Base-by-base conservation (phyloP, 1,140 invertebrate genomes). In the Pseudobourletiella spinata region DNA sequence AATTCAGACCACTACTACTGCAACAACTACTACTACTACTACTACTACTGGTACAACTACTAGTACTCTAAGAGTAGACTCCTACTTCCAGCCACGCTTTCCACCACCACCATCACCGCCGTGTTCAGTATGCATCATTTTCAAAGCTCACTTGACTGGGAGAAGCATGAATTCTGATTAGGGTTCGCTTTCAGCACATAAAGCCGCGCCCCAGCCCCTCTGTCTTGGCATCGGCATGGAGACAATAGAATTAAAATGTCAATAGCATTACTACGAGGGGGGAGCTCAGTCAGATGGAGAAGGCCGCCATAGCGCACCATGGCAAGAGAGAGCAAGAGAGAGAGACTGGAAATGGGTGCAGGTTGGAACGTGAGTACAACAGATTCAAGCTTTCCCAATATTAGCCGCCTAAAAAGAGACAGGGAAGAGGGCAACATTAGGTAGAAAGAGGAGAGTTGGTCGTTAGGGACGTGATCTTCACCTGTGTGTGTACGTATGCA, bases 161-260 rank as follows among this genome's bases (percentile, higher is more conserved):
- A n/a, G n/a, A n/a, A 48, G 22, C 44, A 48, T 48, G 44, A 48
- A 48, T 48, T 48, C 44, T 48, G 14, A 48, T 48, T 48, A 48
- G 44, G 14, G 6, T 48, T 48, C 20, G 18, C 44, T 48, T 48
- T 6, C 44, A 6, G 6, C 18, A 18, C 20, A 48, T 15, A 11
- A 8, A 22, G 6, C 6, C 6, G 18, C 20, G 6, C 6, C 4
- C 14, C 6, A 6, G 6, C 11, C 11, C 44, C 18, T 15, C 20
- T 11, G 22, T 8, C 44, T 4, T 6, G 14, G 6, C 44, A 48
- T 11, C 11, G 44, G 20, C 6, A 48, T 6, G 44, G 44, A 48
- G 44, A 48, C 44, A 48, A 48, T 48, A 22, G 44, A 48, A 48
- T 48, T 11, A 18, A 48, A 48, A 48, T 48, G 44, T 48, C 44